Conservation (phyloP, 1,140 invertebrate genomes). For the Melanaphis sacchari region DNA sequence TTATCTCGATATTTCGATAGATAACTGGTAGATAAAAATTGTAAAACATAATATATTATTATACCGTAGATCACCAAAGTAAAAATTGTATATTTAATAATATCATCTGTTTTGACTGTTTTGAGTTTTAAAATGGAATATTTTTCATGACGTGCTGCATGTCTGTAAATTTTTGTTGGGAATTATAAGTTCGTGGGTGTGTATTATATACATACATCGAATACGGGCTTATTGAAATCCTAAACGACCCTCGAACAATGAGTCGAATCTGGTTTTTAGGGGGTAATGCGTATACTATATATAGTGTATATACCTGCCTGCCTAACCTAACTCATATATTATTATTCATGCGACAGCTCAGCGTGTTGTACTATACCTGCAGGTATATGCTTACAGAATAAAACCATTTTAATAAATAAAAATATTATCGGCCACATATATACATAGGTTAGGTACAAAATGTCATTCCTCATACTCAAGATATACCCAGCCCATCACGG, state of each 20-base stretch:
- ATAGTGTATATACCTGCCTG: neutral
- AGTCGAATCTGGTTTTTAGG: constrained; percentile 1
- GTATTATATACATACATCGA: neutral
- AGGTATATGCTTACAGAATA: neutral
- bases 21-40: neutral
- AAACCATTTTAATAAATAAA: neutral
- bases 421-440: neutral
- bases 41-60: neutral
- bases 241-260: neutral
- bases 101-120: neutral
- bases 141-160: neutral
- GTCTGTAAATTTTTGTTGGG: neutral
- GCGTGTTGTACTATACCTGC: neutral
- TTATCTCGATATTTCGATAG: neutral
- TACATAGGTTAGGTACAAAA: neutral
- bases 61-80: neutral
- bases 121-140: neutral
- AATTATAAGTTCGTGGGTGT: neutral
- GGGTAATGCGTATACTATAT: neutral
- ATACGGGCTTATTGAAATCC: neutral
- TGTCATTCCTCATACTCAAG: neutral
- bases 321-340: neutral
- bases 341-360: neutral
- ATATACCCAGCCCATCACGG: neutral
- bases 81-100: neutral